phyloP scores from a whole-genome alignment of 2,888 invertebrate genomes.

The Abscondita cerata region DNA sequence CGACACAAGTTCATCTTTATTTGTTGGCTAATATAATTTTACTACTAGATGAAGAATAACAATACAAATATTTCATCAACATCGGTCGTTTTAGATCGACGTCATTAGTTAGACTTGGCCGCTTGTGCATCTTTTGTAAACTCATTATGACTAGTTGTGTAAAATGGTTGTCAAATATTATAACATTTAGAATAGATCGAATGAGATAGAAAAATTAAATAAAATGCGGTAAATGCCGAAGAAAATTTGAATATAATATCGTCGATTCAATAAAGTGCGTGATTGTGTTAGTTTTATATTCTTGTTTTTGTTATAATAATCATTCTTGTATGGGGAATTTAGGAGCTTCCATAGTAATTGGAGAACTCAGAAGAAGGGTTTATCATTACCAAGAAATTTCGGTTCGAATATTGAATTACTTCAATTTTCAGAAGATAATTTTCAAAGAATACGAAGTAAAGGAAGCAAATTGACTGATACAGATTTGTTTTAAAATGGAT shows the following conservation, averaged over 20 bases:
- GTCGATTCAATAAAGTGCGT: constrained; percentile 4
- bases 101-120: constrained; percentile 36
- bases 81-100: constrained; percentile 31
- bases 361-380: constrained; percentile 50
- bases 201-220: constrained; percentile 16
- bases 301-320: constrained; percentile 13
- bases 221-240: constrained; percentile 22
- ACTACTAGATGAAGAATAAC: too few relatives aligned
- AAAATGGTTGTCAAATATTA: constrained; percentile 49
- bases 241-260: constrained; percentile 1
- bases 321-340: constrained; percentile 51
- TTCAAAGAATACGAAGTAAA: constrained; percentile 52
- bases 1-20: too few relatives aligned
- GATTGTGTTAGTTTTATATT: constrained; percentile 15
- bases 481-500: constrained; percentile 51
- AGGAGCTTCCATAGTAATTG: constrained; percentile 61
- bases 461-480: constrained; percentile 46
- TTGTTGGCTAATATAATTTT: too few relatives aligned
- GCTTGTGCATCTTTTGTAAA: constrained; percentile 45
- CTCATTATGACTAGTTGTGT: constrained; percentile 54
- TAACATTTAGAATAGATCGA: constrained; percentile 20
- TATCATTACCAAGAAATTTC: constrained; percentile 49
- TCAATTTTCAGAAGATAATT: constrained; percentile 58
- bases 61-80: too few relatives aligned
- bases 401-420: constrained; percentile 58